phyloP scores from a whole-genome alignment of 2,797 vertebrate genomes.

The Sebastiscus albofasciatus region DNA sequence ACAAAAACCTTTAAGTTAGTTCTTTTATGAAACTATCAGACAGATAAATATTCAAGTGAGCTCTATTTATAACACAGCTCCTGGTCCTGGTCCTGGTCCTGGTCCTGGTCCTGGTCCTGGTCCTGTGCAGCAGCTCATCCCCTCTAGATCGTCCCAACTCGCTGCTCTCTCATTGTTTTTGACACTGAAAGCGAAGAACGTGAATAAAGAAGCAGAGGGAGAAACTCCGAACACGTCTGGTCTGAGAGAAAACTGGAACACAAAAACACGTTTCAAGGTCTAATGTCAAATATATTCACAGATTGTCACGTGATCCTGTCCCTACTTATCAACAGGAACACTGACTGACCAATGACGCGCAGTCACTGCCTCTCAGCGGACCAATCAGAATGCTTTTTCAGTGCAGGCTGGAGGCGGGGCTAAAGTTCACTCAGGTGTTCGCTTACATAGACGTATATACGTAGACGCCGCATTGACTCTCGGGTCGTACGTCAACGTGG shows the following conservation, averaged over 20 bases:
- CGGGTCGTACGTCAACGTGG: too few species aligned
- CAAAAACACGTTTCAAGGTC: conserved; percentile 50
- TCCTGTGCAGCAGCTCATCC: conserved; percentile 2
- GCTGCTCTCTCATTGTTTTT: background rate
- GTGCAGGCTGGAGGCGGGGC: conserved; percentile 38
- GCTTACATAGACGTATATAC: background rate
- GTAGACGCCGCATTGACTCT: too few species aligned
- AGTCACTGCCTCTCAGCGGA: conserved; percentile 30
- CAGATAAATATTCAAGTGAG: conserved; percentile 11
- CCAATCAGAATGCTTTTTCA: conserved; percentile 34
- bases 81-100: conserved; percentile 17
- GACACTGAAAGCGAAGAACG: conserved; percentile 24
- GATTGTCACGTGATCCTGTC: conserved; percentile 34
- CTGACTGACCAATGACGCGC: conserved; percentile 36
- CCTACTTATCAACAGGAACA: conserved; percentile 9
- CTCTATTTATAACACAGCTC: background rate
- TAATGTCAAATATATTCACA: conserved; percentile 60
- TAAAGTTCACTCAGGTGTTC: background rate
- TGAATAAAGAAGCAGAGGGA: conserved; percentile 22
- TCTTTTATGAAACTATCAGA: background rate
- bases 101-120: conserved; percentile 12
- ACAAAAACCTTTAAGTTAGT: background rate
- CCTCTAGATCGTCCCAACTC: background rate
- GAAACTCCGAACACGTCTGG: conserved; percentile 3
- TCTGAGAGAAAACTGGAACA: conserved; percentile 24